These are phyloP conservation scores for Anthonomus grandis DNA, from an alignment of 1,140 invertebrate species.

Conservation along the genomic window DNA sequence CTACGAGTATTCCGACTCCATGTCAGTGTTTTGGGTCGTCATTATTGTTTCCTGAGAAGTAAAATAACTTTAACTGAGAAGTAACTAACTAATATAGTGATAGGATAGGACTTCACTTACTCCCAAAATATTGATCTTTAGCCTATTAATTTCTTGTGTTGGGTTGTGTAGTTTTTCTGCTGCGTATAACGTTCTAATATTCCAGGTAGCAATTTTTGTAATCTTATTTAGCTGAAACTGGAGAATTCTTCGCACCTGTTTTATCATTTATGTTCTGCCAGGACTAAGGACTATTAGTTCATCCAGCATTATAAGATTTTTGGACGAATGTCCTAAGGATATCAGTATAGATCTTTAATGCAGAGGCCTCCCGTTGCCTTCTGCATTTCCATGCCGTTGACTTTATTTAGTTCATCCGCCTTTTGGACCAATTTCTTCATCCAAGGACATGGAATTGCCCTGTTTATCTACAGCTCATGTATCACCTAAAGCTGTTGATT, in stretches of 20 bases:
- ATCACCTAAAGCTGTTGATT: too few species aligned
- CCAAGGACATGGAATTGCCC: slow-evolving; percentile 22
- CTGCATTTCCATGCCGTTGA: slow-evolving; percentile 5
- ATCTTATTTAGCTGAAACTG: slow-evolving; percentile 4
- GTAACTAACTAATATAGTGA: slow-evolving; percentile 13
- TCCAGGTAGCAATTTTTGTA: slow-evolving; percentile 3
- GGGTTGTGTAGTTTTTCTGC: slow-evolving; percentile 15
- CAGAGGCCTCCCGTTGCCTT: too few species aligned
- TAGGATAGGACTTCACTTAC: slow-evolving; percentile 18
- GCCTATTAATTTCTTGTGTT: slow-evolving; percentile 17
- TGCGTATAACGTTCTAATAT: slow-evolving; percentile 10
- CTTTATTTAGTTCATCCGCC: slow-evolving; percentile 16
- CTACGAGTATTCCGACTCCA: slow-evolving; percentile 18
- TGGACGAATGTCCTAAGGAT: too few species aligned
- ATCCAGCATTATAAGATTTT: slow-evolving; percentile 16
- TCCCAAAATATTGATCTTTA: slow-evolving; percentile 18
- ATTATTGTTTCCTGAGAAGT: slow-evolving; percentile 16
- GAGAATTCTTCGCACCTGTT: slow-evolving; percentile 11
- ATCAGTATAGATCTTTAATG: too few species aligned
- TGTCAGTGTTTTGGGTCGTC: slow-evolving; percentile 4
- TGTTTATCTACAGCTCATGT: slow-evolving; percentile 8
- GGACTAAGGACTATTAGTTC: slow-evolving; percentile 14
- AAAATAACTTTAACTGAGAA: neutral
- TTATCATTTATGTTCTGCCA: slow-evolving; percentile 15
- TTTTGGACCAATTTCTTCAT: slow-evolving; percentile 21